Evolutionary conservation across 1,140 invertebrate genomes (phyloP).

Genomic region (Bombus balteatus): DNA sequence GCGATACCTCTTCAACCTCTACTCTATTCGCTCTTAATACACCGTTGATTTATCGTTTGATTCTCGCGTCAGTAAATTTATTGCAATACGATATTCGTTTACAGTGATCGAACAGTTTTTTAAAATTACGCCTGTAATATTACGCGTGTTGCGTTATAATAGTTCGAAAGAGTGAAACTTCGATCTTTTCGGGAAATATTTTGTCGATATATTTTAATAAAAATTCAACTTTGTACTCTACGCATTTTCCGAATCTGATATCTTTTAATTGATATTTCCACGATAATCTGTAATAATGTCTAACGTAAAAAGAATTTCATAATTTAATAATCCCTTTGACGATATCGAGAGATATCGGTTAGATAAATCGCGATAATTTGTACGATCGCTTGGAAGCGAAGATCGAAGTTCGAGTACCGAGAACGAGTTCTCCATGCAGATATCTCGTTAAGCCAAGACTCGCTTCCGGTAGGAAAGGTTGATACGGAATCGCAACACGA

Average conservation of each 20-base stretch:
- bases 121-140: neutral
- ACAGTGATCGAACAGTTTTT: neutral
- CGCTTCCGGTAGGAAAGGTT: constrained; percentile 41
- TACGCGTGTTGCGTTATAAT: neutral
- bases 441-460: constrained; percentile 41
- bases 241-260: too few species aligned
- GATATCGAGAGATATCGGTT: neutral
- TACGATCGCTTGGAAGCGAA: neutral
- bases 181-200: too few species aligned
- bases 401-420: constrained; percentile 19
- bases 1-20: neutral
- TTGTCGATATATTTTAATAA: too few species aligned
- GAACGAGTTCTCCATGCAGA: constrained; percentile 2
- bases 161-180: too few species aligned
- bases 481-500: constrained; percentile 41
- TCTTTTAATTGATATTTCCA: too few species aligned
- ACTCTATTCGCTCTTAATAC: neutral
- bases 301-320: too few species aligned
- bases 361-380: neutral
- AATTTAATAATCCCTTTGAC: too few species aligned
- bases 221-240: too few species aligned
- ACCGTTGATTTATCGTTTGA: neutral
- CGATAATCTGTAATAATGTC: too few species aligned
- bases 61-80: neutral
- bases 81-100: neutral